Evolutionary conservation across 1,140 invertebrate species (phyloP), one percentile per base, ranked within the genome.

Genomic region (Pteromalus puparum): DNA sequence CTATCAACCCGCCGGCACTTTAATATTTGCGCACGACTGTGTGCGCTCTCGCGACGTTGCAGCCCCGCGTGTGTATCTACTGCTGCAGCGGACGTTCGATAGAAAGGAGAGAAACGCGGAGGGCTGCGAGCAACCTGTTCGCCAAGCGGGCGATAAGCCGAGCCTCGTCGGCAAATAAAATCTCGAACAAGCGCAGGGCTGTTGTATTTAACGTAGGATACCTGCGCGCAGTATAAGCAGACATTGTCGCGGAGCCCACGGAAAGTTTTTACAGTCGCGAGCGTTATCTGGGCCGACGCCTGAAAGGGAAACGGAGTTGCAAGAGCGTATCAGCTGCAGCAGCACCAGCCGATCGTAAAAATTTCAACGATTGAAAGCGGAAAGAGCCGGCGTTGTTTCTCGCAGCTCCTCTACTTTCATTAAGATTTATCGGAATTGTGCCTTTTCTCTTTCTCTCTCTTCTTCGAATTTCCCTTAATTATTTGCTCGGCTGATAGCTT

Each of bases 131-230:
- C 81, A 85, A 85, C 88, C 86, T 87, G 87, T 90, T 88, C 86
- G 87, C 38, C 21, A 77, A 82, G 67, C 78, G 87, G 77, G 87
- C 88, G 90, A 92, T 91, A 91, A 92, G 91, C 90, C 87, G 87
- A 87, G 89, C 88, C 90, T 90, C 87, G 87, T 90, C 87, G 87
- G 89, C 90, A 92, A 91, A 92, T 92, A 92, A 92, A 92, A 92
- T 91, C 91, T 89, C 70, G 91, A 91, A 92, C 91, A 92, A 92
- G 89, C 91, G 91, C 91, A 91, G 90, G 87, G 89, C 86, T 88
- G 89, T 92, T 92, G 91, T 92, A 90, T 92, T 74, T 76, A 42
- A 84, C 76, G 24, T 78, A n/a, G 76, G 76, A 61, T 72, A 79
- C 18, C 38, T 75, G 72, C 73, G 6, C n/a, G 48, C 30, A 28